Base-by-base conservation (phyloP, 2,888 invertebrate genomes). In the Drosophila atroscutellata region DNA sequence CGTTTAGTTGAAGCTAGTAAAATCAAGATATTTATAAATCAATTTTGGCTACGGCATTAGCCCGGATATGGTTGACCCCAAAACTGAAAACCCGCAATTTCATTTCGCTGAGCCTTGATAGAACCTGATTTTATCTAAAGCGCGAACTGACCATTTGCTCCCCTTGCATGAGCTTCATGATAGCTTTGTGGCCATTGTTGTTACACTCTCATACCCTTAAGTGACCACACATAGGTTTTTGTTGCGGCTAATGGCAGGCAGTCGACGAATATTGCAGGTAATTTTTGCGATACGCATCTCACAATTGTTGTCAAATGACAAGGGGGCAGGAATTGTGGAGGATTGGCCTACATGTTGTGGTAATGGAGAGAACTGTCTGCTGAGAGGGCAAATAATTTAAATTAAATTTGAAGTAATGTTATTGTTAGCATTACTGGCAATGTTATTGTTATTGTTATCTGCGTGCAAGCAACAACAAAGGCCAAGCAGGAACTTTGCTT, bases 381-480 rank as follows among this genome's bases (percentile, higher is more conserved):
- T 60, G 30, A 50, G 80, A 60, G 66, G 50, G 30, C 72, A 80
- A 85, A 83, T 90, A 90, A 89, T 85, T 89, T 87, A 87, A 88
- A 90, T 90, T 90, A 90, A 88, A 90, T 90, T 88, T 89, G 75
- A 89, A 83, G 83, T 83, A 89, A 88, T 90, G 90, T 86, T 90
- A 86, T 87, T 87, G 83, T 86, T 86, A 37, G 73, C 68, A 82
- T 84, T 81, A 77, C 74, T 47, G 20, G 20, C 20, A 45, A 45
- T 45, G 64, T 49, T 81, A 88, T 90, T 90, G 88, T 81, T 88
- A 86, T 82, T 87, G 76, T 84, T 81, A 74, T 73, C 62, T 28
- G 42, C 54, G 28, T 60, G 51, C 42, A 58, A 64, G 30, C 56
- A 60, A 72, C 54, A 72, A 72, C 72, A 65, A 37, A 13, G 24